Conservation (phyloP, 2,888 invertebrate species). For the Pristionchus exspectatus region DNA sequence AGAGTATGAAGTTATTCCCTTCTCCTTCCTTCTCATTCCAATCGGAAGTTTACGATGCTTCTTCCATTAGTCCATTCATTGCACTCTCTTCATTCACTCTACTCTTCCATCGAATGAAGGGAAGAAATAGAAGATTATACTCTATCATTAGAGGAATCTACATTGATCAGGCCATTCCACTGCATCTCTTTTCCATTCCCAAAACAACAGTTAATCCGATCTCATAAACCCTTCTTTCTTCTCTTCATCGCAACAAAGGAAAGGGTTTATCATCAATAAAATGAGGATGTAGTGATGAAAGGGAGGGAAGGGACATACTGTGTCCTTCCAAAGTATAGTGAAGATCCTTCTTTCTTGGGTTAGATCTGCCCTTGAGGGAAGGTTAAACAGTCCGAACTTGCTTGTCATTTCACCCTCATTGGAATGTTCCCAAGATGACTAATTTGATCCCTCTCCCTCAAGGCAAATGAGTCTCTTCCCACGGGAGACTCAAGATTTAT, state of each 20-base stretch:
- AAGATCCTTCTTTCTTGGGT: not conserved
- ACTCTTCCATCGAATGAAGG: not conserved
- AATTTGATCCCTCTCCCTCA: not conserved
- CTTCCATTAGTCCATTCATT: not conserved
- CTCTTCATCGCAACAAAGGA: conserved; percentile 26
- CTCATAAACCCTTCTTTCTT: not conserved
- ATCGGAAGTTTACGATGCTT: not conserved
- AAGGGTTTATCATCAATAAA: conserved; percentile 20
- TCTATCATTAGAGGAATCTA: not conserved
- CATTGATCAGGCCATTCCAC: not conserved
- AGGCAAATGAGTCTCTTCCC: conserved; percentile 18
- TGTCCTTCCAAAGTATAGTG: not conserved
- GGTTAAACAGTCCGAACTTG: conserved; percentile 45
- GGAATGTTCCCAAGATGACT: not conserved
- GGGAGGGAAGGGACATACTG: not conserved
- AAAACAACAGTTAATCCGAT: not conserved
- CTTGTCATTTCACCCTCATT: conserved; percentile 1
- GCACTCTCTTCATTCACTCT: not conserved
- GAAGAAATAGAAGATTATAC: not conserved
- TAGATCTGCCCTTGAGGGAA: conserved; percentile 2
- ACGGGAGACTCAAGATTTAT: conserved; percentile 19
- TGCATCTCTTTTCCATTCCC: not conserved
- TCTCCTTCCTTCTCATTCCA: not conserved
- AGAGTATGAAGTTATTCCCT: not conserved
- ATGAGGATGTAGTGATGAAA: not conserved